Conservation (phyloP, 2,888 invertebrate species). For the Phaedon cochleariae region DNA sequence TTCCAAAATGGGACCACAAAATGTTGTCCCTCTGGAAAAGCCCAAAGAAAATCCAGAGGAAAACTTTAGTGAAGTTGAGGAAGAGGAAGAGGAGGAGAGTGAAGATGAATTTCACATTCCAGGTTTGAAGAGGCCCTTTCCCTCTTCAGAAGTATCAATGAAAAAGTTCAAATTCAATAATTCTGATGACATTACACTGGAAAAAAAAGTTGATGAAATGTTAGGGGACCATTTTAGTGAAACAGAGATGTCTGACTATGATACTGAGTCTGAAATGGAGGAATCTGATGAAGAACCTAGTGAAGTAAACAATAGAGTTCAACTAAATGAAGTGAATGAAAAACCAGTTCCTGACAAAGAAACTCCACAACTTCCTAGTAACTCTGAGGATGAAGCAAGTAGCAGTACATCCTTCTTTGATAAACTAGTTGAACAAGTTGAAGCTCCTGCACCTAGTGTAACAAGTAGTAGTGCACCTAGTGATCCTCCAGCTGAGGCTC, state of each 20-base stretch:
- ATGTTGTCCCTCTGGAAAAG: slow-evolving; percentile 42
- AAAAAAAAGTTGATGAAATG: slow-evolving; percentile 45
- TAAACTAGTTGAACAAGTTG: slow-evolving; percentile 55
- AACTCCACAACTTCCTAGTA: slow-evolving; percentile 18
- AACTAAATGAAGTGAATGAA: slow-evolving; percentile 10
- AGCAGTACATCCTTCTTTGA: slow-evolving; percentile 59
- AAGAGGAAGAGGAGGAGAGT: slow-evolving; percentile 41
- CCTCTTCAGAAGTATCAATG: slow-evolving; percentile 46
- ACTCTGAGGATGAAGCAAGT: slow-evolving; percentile 55
- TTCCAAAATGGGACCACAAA: slow-evolving; percentile 46
- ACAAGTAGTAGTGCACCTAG: slow-evolving; percentile 9
- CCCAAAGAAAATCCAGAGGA: slow-evolving; percentile 45
- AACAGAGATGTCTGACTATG: slow-evolving; percentile 58
- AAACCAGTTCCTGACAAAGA: slow-evolving; percentile 39
- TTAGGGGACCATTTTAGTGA: slow-evolving; percentile 52
- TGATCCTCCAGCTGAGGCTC: slow-evolving; percentile 31
- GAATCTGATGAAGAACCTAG: slow-evolving; percentile 62
- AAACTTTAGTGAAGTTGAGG: slow-evolving; percentile 40
- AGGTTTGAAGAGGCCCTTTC: slow-evolving; percentile 46
- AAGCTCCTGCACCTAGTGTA: slow-evolving; percentile 33
- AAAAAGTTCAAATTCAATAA: slow-evolving; percentile 53
- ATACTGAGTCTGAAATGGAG: slow-evolving; percentile 54
- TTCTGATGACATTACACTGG: slow-evolving; percentile 37
- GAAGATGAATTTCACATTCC: slow-evolving; percentile 42
- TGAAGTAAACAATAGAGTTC: slow-evolving; percentile 45